Conservation (phyloP, 2,113 vertebrate genomes). For the Caranx ignobilis region DNA sequence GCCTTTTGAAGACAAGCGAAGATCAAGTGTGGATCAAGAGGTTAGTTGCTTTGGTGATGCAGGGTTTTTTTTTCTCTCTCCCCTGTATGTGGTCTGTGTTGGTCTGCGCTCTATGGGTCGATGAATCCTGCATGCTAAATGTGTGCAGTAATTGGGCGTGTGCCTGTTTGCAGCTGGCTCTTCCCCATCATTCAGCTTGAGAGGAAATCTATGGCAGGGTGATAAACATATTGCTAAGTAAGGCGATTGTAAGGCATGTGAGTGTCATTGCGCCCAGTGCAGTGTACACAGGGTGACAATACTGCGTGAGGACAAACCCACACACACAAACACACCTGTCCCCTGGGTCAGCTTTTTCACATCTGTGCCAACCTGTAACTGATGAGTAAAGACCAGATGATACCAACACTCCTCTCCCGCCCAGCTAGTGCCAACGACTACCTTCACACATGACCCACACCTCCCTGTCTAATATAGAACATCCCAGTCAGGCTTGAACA, state of each 20-base stretch:
- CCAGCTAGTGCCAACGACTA: no score
- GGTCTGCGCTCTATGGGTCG: slow-evolving; percentile 32
- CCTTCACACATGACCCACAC: background rate
- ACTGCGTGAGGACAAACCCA: slow-evolving; percentile 4
- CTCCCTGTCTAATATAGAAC: background rate
- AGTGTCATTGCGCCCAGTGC: slow-evolving; percentile 35
- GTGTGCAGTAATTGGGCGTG: slow-evolving; percentile 34
- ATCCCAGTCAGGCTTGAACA: background rate
- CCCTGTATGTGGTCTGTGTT: slow-evolving; percentile 40
- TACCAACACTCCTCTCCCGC: no score
- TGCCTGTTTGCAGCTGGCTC: slow-evolving; percentile 44
- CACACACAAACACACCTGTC: background rate
- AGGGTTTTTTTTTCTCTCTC: slow-evolving; percentile 5
- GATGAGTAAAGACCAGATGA: no score
- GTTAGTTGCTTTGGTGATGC: slow-evolving; percentile 47
- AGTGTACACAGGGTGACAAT: slow-evolving; percentile 39
- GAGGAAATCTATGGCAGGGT: slow-evolving; percentile 60
- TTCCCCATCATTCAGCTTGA: slow-evolving; percentile 48
- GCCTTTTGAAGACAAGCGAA: slow-evolving; percentile 72
- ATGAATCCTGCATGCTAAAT: slow-evolving; percentile 50
- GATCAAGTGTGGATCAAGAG: slow-evolving; percentile 67
- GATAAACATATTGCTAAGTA: slow-evolving; percentile 66
- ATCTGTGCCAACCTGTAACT: slow-evolving; percentile 1
- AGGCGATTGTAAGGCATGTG: slow-evolving; percentile 39
- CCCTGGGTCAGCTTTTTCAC: slow-evolving; percentile 43